Evolutionary conservation across 2,888 invertebrate genomes (phyloP).

Genomic region (Matsumyia berberina): DNA sequence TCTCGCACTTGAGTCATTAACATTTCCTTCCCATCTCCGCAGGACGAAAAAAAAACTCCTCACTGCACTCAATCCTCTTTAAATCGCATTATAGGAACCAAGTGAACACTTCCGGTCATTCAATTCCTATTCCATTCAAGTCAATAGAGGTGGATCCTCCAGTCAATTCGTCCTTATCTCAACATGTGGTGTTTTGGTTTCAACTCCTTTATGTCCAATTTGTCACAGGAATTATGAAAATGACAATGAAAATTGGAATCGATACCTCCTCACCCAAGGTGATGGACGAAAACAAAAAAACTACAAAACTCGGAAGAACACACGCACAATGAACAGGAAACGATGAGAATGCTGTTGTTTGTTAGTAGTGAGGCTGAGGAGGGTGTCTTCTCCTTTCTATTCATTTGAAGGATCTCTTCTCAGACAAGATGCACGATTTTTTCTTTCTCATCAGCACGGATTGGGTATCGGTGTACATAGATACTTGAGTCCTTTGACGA

Average conservation of each 20-base stretch:
- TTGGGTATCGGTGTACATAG: too few species aligned
- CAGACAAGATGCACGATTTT: conserved; percentile 2
- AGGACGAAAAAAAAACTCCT: conserved; percentile 12
- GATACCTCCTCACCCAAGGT: conserved; percentile 50
- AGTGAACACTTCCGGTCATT: conserved; percentile 74
- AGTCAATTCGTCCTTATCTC: conserved; percentile 32
- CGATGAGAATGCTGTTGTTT: conserved; percentile 20
- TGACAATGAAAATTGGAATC: conserved; percentile 44
- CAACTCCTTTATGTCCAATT: conserved; percentile 70
- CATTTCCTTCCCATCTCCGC: background rate
- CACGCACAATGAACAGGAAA: conserved; percentile 61
- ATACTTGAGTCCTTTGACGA: background rate
- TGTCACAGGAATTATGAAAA: conserved; percentile 70
- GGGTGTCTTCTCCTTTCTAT: conserved; percentile 31
- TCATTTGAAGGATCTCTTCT: conserved; percentile 57
- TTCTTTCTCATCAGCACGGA: too few species aligned
- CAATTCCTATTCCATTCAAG: conserved; percentile 64
- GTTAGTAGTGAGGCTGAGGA: too few species aligned
- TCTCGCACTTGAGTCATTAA: conserved; percentile 47
- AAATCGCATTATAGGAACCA: conserved; percentile 57
- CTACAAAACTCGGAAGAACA: conserved; percentile 20
- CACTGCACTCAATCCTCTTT: conserved; percentile 53
- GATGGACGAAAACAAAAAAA: background rate
- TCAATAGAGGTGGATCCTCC: conserved; percentile 38
- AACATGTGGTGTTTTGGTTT: conserved; percentile 64